phyloP scores from a whole-genome alignment of 2,113 vertebrate genomes.

The Mustela lutreola region DNA sequence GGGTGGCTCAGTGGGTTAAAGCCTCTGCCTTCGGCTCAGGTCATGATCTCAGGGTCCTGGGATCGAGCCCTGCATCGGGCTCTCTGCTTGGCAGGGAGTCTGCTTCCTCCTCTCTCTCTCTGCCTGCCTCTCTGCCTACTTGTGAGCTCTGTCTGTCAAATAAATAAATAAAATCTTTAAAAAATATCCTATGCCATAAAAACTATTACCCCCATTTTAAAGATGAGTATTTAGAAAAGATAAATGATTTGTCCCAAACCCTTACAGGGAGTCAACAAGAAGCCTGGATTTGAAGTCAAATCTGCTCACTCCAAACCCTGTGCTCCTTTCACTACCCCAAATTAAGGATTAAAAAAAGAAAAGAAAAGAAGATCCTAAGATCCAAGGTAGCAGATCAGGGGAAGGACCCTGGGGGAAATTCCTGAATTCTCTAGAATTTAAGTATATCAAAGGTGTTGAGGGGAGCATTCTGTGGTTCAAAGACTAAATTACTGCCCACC shows the following conservation, averaged over 20 bases:
- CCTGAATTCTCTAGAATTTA: neutral
- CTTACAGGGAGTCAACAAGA: neutral
- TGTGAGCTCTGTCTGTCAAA: too few species aligned
- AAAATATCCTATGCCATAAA: neutral
- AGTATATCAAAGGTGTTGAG: neutral
- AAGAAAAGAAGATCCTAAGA: neutral
- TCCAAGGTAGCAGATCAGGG: neutral
- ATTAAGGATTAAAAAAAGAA: neutral
- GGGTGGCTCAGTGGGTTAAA: too few species aligned
- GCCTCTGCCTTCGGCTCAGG: too few species aligned
- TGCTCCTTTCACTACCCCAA: neutral
- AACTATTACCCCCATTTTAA: slow-evolving; percentile 3
- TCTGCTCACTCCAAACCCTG: neutral
- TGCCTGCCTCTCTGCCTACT: too few species aligned
- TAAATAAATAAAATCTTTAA: too few species aligned
- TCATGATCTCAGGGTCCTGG: too few species aligned
- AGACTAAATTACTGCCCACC: neutral
- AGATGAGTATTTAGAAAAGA: slow-evolving; percentile 6
- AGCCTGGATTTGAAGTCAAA: neutral
- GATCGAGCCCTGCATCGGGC: too few species aligned
- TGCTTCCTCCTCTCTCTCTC: too few species aligned
- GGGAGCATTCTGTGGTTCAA: neutral
- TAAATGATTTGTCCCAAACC: neutral
- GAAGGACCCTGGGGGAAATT: neutral
- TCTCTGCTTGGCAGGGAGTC: too few species aligned